phyloP scores from a whole-genome alignment of 2,113 vertebrate species.

The Mellivora capensis region DNA sequence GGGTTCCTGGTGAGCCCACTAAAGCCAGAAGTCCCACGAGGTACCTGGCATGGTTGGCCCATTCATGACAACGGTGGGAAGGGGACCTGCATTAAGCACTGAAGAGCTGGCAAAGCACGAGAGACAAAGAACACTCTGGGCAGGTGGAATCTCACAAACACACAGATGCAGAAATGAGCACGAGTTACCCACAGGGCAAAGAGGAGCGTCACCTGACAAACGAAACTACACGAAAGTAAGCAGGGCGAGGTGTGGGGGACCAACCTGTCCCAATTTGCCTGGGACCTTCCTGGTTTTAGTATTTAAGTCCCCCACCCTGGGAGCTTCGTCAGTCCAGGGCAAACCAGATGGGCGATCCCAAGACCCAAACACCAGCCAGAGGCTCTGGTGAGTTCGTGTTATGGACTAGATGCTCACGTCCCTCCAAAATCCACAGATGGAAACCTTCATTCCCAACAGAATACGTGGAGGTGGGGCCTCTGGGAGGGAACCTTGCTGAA shows the following conservation, averaged over 20 bases:
- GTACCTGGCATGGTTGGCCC: neutral
- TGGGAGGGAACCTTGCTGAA: neutral
- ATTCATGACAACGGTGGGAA: fast-evolving
- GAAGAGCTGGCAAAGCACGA: neutral
- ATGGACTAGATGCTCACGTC: neutral
- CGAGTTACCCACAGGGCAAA: too few species aligned
- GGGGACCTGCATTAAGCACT: fast-evolving
- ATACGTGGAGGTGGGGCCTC: neutral
- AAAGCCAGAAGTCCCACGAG: neutral
- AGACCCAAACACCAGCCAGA: neutral
- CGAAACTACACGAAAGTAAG: neutral
- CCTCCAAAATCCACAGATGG: neutral
- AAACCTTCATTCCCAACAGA: neutral
- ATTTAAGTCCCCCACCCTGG: neutral
- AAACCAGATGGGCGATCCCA: neutral
- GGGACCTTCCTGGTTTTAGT: too few species aligned
- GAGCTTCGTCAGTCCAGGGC: fast-evolving
- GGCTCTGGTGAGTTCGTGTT: fast-evolving
- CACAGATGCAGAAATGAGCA: too few species aligned
- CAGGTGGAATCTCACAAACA: too few species aligned
- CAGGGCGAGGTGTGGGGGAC: neutral
- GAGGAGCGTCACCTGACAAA: neutral
- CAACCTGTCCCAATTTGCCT: neutral
- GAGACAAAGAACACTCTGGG: neutral
- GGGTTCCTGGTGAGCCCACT: neutral